Base-by-base conservation (phyloP, 2,888 invertebrate species). In the Liopterus haemorrhoidalis region DNA sequence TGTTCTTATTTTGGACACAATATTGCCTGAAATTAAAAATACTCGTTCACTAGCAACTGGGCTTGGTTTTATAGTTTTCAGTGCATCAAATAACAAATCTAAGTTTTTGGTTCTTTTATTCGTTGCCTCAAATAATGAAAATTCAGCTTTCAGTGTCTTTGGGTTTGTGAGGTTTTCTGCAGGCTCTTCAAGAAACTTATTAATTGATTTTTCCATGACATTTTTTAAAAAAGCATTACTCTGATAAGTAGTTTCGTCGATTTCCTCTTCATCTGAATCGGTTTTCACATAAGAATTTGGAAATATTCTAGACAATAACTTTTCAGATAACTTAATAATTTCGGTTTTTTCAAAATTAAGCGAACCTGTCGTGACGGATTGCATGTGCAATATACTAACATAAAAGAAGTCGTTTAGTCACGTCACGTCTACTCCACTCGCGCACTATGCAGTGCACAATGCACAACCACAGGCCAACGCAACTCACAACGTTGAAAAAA, bases 1-100 rank as follows among this genome's bases (percentile, higher is more conserved):
- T 33, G 33, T 46, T 47, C 43, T 47, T 47, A 47, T 47, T 47
- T 44, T 44, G 43, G 42, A 47, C 37, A 47, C 38, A 37, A 44
- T 12, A 37, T 47, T 47, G 43, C 42, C 22, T 37, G 47, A 47
- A 37, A 47, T 37, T 37, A 31, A 46, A 46, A 47, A 39, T 27
- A n/a, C n/a, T n/a, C n/a, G n/a, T n/a, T n/a, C n/a, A n/a, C n/a
- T n/a, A n/a, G n/a, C n/a, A n/a, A n/a, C 21, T 41, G 45, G 41
- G 30, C 45, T 45, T 41, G 40, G 30, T 42, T 45, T 45, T 45
- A 45, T 30, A 30, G 31, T 45, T 41, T 45, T 41, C 5, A 43
- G 37, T 19, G 28, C 43, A 39, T 43, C 37, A 39, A n/a, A n/a
- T n/a, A n/a, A n/a, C n/a, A n/a, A n/a, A n/a, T n/a, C n/a, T n/a